phyloP scores from a whole-genome alignment of 2,888 invertebrate genomes.

The Zygaena filipendulae region DNA sequence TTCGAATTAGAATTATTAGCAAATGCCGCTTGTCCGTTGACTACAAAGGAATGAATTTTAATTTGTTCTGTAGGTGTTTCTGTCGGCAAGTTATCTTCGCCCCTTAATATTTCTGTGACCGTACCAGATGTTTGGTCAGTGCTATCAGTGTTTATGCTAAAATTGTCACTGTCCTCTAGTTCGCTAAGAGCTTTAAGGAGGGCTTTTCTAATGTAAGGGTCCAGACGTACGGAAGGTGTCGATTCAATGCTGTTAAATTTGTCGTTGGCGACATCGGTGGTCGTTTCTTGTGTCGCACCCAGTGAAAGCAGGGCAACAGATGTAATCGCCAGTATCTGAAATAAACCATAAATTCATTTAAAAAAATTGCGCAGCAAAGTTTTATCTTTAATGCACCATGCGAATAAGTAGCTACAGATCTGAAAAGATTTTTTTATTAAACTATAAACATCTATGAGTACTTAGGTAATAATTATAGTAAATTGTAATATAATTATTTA shows the following conservation, averaged over 20 bases:
- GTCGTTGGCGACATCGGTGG: constrained; percentile 35
- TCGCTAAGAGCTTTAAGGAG: constrained; percentile 80
- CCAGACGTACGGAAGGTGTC: constrained; percentile 71
- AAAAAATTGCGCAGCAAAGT: too few relatives aligned
- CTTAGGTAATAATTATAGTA: too few relatives aligned
- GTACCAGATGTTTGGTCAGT: constrained; percentile 28
- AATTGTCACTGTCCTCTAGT: constrained; percentile 71
- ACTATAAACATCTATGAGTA: too few relatives aligned
- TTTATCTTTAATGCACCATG: too few relatives aligned
- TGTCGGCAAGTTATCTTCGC: constrained; percentile 10
- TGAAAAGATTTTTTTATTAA: too few relatives aligned
- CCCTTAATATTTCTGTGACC: constrained; percentile 45
- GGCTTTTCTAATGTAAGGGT: constrained; percentile 79
- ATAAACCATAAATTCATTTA: too few relatives aligned
- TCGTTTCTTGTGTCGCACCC: constrained; percentile 34
- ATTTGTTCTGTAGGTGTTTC: constrained; percentile 33
- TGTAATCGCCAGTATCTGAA: constrained; percentile 42
- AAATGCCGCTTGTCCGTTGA: constrained; percentile 56
- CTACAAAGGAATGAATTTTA: constrained; percentile 70
- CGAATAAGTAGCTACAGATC: neutral
- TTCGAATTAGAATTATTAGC: constrained; percentile 33
- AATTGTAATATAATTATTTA: too few relatives aligned
- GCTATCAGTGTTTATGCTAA: constrained; percentile 53
- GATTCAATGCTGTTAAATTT: constrained; percentile 50
- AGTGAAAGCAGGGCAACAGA: constrained; percentile 31